Base-by-base conservation (phyloP, 2,888 invertebrate genomes). In the Cynaeus angustus region DNA sequence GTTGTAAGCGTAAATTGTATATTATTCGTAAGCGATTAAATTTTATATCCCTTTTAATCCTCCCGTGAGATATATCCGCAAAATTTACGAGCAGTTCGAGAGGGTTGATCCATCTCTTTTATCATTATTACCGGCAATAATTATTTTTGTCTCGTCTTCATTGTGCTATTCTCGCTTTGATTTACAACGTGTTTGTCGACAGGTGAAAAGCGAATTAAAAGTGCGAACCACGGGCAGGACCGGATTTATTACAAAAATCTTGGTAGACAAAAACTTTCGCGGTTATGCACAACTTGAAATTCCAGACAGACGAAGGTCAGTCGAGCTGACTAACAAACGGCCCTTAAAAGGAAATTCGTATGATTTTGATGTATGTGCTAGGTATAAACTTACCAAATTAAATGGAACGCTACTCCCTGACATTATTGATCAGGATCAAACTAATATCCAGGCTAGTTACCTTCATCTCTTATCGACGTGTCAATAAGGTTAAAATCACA, bases 401-500 rank as follows among this genome's bases (percentile, higher is more conserved):
- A 33, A 8, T 28, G 4, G 26, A 6, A 33, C 14, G 13, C 55
- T 55, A 9, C 50, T 30, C 28, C 5, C 55, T 37, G 12, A 55
- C 55, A 33, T 37, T 55, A 55, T 55, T 37, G 55, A 55, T 55
- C 55, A 55, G 55, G 9, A 33, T 38, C 55, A 50, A 50, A 50
- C 50, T 50, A 50, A 50, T 50, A 38, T 55, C 55, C 38, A 38
- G 16, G n/a, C 13, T 38, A 37, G 37, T 55, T 55, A 55, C 55
- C 55, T 33, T 55, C 55, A 55, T 55, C 55, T 37, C 55, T 55
- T 55, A 55, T 55, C 55, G 37, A 13, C 55, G 38, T 55, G 55
- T 55, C 55, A 55, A 55, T 55, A 55, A 55, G 38, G 33, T 38
- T 38, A 55, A 33, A 33, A 55, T 55, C 55, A 55, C 55, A 38